These are phyloP conservation scores for Dicentrarchus labrax DNA, from an alignment of 2,113 vertebrate species.

Conservation along the genomic window DNA sequence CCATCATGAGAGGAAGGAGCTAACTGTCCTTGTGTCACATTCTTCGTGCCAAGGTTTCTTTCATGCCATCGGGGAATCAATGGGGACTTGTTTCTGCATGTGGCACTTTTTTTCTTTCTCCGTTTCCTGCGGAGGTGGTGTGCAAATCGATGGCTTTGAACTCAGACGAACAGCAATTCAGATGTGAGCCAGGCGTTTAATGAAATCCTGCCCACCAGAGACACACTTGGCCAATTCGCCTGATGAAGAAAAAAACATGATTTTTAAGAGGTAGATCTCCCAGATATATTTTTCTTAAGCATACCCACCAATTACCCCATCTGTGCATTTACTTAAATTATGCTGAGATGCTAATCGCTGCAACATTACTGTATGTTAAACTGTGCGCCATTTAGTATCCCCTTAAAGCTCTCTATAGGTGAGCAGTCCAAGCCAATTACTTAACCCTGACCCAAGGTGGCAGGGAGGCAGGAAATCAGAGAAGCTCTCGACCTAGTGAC, in stretches of 20 bases:
- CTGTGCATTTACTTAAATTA: conserved; percentile 40
- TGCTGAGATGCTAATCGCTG: conserved; percentile 29
- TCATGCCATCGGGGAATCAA: conserved; percentile 58
- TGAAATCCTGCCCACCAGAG: conserved; percentile 61
- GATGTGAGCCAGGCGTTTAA: conserved; percentile 64
- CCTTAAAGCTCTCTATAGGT: conserved; percentile 15
- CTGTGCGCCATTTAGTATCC: conserved; percentile 31
- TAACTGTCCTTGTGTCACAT: conserved; percentile 60
- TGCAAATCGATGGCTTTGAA: conserved; percentile 75
- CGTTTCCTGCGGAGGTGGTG: conserved; percentile 60
- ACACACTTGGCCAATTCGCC: conserved; percentile 38
- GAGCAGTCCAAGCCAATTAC: conserved; percentile 68
- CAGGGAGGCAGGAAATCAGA: conserved; percentile 25
- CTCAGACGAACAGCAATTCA: conserved; percentile 62
- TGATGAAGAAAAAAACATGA: conserved; percentile 50
- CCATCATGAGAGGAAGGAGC: conserved; percentile 45
- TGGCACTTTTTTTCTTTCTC: conserved; percentile 54
- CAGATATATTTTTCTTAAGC: conserved; percentile 25
- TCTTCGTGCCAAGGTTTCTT: conserved; percentile 52
- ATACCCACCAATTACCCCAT: conserved; percentile 12
- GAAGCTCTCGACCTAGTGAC: conserved; percentile 25
- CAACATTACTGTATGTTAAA: conserved; percentile 38
- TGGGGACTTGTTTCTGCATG: conserved; percentile 60
- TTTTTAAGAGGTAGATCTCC: conserved; percentile 45
- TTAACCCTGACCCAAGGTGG: conserved; percentile 58